These are phyloP conservation scores for Polylopha cassiicola DNA, from an alignment of 2,888 invertebrate species.

Conservation along the genomic window DNA sequence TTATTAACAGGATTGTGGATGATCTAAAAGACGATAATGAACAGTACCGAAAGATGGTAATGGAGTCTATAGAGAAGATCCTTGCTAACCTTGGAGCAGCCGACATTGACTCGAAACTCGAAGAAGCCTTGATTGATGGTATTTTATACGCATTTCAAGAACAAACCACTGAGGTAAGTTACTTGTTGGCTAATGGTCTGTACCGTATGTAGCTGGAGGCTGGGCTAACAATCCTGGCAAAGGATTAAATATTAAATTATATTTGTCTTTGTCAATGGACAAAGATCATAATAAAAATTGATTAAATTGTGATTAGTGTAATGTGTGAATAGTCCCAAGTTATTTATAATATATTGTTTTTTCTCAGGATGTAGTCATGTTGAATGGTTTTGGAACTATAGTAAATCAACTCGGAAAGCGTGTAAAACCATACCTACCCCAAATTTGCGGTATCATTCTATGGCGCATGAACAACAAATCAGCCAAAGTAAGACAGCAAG, in stretches of 20 bases:
- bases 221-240: no score
- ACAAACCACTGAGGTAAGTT: constrained; percentile 94
- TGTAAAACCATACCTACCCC: constrained; percentile 98
- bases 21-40: constrained; percentile 99
- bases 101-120: constrained; percentile 97
- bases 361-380: constrained; percentile 95
- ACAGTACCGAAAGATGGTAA: constrained; percentile 99
- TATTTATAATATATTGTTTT: constrained; percentile 4
- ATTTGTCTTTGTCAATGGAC: neutral
- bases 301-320: no score
- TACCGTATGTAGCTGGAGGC: no score
- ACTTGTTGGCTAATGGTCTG: constrained; percentile 11
- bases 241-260: neutral
- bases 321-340: no score
- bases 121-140: constrained; percentile 99
- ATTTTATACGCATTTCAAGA: constrained; percentile 99
- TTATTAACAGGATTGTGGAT: constrained; percentile 98
- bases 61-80: constrained; percentile 99
- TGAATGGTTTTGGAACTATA: constrained; percentile 99
- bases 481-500: constrained; percentile 99
- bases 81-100: constrained; percentile 98
- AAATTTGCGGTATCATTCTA: constrained; percentile 99
- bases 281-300: no score
- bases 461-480: constrained; percentile 99
- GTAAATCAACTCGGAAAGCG: constrained; percentile 98